Base-by-base conservation (phyloP, 35 echinoderm and acorn worm genomes). In the Apostichopus californicus region DNA sequence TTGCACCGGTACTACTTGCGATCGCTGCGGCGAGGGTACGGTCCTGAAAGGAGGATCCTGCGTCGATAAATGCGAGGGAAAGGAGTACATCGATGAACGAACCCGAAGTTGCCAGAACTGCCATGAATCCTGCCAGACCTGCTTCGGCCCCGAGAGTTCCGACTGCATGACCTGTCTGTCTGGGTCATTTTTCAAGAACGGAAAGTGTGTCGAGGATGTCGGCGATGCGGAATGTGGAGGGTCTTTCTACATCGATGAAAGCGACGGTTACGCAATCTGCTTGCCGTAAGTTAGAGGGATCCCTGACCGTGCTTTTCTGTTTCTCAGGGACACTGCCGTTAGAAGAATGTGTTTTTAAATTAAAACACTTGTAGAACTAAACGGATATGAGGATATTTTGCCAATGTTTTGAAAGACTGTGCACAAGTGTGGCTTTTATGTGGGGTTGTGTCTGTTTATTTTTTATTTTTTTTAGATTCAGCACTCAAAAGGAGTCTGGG, bases 121-220 rank as follows among this genome's bases (percentile, higher is more conserved):
- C 72, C 20, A 92, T 75, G 7, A 7, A 0, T 66, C 57, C 6
- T 95, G 94, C 59, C 64, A 77, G 73, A 78, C 90, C 8, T 95
- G 94, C 53, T 78, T 79, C 14, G 12, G 21, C 10, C 9, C 22
- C 1, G 58, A 23, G 0, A 63, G 34, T 46, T 46, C 71, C 4
- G 71, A 95, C 21, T 95, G 94, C 84, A 78, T 91, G 56, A 55
- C 94, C 7, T 95, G 94, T 24, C 56, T 20, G 11, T 7, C 5
- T 20, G 94, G 53, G 25, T 11, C 13, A 5, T 72, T 79, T 3
- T 77, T 87, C 18, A 92, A 80, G 59, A 72, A 92, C 9, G 83
- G 91, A 54, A 65, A 56, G 6, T 95, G 94, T 66, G 54, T 1
- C 26, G 26, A 28, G 26, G 26, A 28, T 28, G 26, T 28, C 26